Conservation (phyloP, 2,888 invertebrate species). For the Eurytoma adleriae region DNA sequence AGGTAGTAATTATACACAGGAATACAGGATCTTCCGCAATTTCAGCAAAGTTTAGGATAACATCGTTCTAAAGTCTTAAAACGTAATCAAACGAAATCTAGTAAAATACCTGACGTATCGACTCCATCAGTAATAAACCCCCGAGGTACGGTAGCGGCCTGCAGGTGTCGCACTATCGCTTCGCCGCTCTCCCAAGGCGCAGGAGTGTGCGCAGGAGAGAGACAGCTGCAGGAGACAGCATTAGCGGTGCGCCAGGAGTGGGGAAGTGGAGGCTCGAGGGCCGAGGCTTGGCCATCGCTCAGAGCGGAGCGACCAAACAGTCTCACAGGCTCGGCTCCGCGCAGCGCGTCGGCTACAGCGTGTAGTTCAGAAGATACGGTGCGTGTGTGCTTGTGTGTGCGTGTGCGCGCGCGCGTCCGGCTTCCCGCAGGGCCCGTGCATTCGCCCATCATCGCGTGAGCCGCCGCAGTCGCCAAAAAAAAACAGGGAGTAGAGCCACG, state of each 20-base stretch:
- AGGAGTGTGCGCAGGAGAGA: not conserved
- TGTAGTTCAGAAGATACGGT: not conserved
- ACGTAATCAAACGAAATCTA: not conserved
- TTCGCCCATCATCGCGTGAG: too few species aligned
- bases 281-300: not conserved
- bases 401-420: not conserved
- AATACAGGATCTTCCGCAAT: too few species aligned
- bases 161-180: slow-evolving; percentile 1
- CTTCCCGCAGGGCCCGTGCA: too few species aligned
- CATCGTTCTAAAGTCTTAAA: too few species aligned
- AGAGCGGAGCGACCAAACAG: slow-evolving; percentile 15
- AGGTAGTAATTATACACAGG: too few species aligned
- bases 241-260: not conserved
- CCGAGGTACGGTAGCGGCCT: not conserved
- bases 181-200: not conserved
- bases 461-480: too few species aligned
- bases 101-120: not conserved
- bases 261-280: not conserved
- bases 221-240: not conserved
- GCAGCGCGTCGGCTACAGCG: slow-evolving; percentile 19
- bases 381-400: not conserved
- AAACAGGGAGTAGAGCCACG: too few species aligned
- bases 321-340: slow-evolving; percentile 40
- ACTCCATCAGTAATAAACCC: not conserved
- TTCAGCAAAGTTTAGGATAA: too few species aligned